Evolutionary conservation across 2,113 vertebrate species (phyloP).

Genomic region (Mionectes macconnelli): DNA sequence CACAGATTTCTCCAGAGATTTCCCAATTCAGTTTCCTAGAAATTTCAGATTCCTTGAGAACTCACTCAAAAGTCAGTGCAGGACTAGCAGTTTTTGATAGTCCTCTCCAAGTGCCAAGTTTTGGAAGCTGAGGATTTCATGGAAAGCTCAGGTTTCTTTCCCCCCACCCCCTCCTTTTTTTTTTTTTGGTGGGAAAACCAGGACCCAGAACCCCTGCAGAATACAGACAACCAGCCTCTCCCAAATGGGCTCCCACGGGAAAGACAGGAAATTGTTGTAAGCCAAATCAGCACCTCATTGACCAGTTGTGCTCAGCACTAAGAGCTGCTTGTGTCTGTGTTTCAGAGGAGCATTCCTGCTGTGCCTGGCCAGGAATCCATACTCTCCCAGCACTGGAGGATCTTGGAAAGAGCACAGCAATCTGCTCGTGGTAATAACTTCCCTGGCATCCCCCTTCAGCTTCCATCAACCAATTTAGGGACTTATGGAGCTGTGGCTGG

Average conservation of each 20-base stretch:
- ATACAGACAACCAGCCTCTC: background rate
- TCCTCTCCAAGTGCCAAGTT: background rate
- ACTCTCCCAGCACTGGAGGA: background rate
- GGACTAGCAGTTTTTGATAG: background rate
- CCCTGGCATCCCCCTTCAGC: background rate
- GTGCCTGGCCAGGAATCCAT: background rate
- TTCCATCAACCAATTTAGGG: background rate
- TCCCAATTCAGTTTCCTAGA: background rate
- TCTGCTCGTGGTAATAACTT: background rate
- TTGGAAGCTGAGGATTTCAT: background rate
- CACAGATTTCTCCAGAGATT: background rate
- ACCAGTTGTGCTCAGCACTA: background rate
- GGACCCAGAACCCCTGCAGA: background rate
- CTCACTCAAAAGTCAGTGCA: background rate
- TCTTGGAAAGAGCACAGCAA: background rate
- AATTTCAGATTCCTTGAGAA: background rate
- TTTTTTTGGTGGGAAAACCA: background rate
- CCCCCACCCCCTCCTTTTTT: too few species aligned
- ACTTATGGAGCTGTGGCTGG: background rate
- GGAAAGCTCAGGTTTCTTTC: background rate
- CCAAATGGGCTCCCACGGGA: background rate
- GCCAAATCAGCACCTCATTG: background rate
- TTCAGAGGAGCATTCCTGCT: background rate
- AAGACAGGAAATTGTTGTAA: background rate
- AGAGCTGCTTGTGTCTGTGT: background rate